Evolutionary conservation across 1,140 invertebrate genomes (phyloP), one percentile per base, ranked within the genome.

Genomic region (Mizuhopecten yessoensis): DNA sequence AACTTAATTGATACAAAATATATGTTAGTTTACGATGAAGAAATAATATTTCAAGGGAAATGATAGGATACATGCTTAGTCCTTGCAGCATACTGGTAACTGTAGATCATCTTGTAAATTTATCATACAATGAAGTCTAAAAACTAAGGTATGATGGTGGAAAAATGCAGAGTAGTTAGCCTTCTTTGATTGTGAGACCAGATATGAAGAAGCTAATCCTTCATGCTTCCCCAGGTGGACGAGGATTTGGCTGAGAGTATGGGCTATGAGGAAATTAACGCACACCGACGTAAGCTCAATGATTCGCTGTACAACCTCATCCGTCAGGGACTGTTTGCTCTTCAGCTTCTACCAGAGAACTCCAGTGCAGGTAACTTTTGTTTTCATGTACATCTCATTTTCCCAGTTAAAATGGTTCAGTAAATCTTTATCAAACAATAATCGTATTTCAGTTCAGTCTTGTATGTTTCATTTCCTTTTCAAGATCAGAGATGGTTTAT

Each of bases 341-440:
- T 98, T 57, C 97, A 98, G 88, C 97, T 98, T 87, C 96, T 98
- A 91, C 98, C 98, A 23, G 98, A 98, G 96, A 97, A 98, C 95
- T 98, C 98, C 94, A 97, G 97, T 96, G 97, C 98, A 94, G 98
- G 98, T 98, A 97, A 97, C n/a, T 39, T 39, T 39, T 39, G 20
- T 91, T 15, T 75, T 86, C 33, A 91, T 33, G 17, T 91, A 13
- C 29, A 29, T 57, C 17, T 45, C 42, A 45, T 9, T 15, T 45
- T 1, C 17, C 42, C 42, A 15, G 9, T 45, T 7, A 20, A 45
- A 13, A 17, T 13, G 17, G 36, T 39, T 39, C 36, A 39, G 36
- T 39, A 39, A 39, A 39, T 39, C 13, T 39, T 7, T 39, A 7
- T 39, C 36, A 39, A 39, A 39, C 36, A 57, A n/a, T 17, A 3